These are phyloP conservation scores for Musca vetustissima DNA, from an alignment of 1,140 invertebrate species.

Conservation along the genomic window DNA sequence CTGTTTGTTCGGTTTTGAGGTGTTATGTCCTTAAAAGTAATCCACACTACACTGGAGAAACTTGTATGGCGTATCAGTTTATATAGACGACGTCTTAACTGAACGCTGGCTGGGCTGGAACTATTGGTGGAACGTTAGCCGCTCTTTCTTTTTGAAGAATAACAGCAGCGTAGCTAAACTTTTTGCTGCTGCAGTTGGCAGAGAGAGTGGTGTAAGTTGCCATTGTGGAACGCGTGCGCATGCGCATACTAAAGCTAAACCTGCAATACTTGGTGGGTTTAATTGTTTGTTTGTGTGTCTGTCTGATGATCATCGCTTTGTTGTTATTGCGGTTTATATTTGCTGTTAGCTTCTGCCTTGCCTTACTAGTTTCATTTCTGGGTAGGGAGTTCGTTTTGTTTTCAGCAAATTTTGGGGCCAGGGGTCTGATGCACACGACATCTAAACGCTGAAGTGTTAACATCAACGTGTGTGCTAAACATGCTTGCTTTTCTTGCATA, in stretches of 20 bases:
- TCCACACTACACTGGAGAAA: neutral
- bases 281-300: neutral
- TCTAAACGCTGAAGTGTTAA: too few relatives aligned
- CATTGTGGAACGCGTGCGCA: constrained; percentile 9
- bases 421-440: too few relatives aligned
- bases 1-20: constrained; percentile 17
- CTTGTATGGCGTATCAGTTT: constrained; percentile 15
- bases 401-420: too few relatives aligned
- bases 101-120: constrained; percentile 53
- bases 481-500: too few relatives aligned
- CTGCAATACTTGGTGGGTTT: constrained; percentile 11
- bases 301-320: neutral
- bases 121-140: constrained; percentile 45
- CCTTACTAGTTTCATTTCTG: too few relatives aligned
- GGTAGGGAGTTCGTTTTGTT: too few relatives aligned
- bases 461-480: too few relatives aligned
- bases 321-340: constrained; percentile 3
- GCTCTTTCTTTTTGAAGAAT: constrained; percentile 56
- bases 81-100: constrained; percentile 41
- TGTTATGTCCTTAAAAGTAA: constrained; percentile 7
- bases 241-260: neutral
- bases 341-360: neutral
- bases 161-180: constrained; percentile 37
- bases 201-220: neutral
- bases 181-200: constrained; percentile 27